Base-by-base conservation (phyloP, 2,113 vertebrate genomes). In the Urocynchramus pylzowi region DNA sequence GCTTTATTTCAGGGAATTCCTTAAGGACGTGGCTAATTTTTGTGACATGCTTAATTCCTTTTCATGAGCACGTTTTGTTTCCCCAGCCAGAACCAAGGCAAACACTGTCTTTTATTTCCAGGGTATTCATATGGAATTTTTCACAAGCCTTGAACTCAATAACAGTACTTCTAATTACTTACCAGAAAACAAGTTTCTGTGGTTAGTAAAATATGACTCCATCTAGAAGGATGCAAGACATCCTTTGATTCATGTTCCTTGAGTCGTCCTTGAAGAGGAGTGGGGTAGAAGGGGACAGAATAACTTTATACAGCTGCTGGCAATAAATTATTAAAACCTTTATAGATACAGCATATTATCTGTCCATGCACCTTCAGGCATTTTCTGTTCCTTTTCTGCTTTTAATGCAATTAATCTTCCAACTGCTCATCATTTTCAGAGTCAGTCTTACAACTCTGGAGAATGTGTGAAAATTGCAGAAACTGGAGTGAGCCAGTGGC, bases 261-360 rank as follows among this genome's bases (percentile, higher is more conserved):
- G 47, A 86, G 84, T 84, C 0, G 7, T 94, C 91, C 81, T 95
- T 95, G 91, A 94, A 92, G 53, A 76, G 57, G 8, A 89, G 84
- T n/a, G 17, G 60, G 17, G 60, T 61, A 69, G 56, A 95, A 95
- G 27, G 52, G 81, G 81, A 92, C 47, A 27, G 70, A 87, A 89
- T 82, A 97, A 92, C 83, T 92, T 94, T 19, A 85, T 82, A 76
- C 61, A 82, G 89, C 84, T 94, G 69, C 74, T 39, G 77, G 94
- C 73, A 87, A 61, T 97, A 79, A 96, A 97, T 91, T 93, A 96
- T 96, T 96, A 79, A 97, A 89, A 63, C 37, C 81, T 91, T 93
- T 93, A 95, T 85, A 89, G 93, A 89, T 92, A 89, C 84, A 95
- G 74, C 61, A 50, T 91, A 95, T 89, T 89, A 93, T 94, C 87